phyloP scores from a whole-genome alignment of 2,113 vertebrate genomes.

The Petroica traversi region DNA sequence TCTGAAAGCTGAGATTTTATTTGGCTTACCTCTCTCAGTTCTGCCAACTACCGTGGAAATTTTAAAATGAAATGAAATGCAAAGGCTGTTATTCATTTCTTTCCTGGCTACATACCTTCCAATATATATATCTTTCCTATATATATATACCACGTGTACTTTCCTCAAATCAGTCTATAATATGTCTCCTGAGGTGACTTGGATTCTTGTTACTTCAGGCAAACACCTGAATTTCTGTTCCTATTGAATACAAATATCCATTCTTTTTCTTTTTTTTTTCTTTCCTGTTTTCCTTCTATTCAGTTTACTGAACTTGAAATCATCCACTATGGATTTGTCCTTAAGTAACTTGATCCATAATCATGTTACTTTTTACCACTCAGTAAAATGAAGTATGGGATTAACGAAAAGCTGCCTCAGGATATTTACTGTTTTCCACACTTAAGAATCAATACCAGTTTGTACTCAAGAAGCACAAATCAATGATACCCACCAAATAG shows the following conservation, averaged over 20 bases:
- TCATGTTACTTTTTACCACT: not conserved
- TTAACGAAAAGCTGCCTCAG: not conserved
- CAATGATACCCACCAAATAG: not conserved
- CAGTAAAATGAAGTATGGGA: not conserved
- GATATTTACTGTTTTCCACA: not conserved
- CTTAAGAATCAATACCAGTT: not conserved
- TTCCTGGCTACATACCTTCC: not conserved
- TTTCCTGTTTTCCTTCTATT: not conserved
- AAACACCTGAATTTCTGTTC: not conserved
- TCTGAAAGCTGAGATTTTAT: not conserved
- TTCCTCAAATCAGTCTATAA: not conserved
- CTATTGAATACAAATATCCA: not conserved
- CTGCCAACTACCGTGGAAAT: fast-evolving
- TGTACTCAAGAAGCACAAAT: not conserved
- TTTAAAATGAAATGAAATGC: not conserved
- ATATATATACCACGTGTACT: not conserved
- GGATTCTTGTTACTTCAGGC: not conserved
- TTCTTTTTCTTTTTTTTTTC: not conserved
- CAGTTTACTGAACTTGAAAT: not conserved
- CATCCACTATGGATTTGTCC: not conserved
- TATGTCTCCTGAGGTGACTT: not conserved
- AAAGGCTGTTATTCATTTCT: not conserved
- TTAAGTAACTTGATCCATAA: not conserved
- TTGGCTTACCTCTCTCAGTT: not conserved
- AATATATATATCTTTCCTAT: not conserved